Percentiles rank a stretch among this genome's conserved stretches.
Conservation (phyloP, 2,797 vertebrate species). For the Masticophis lateralis region DNA sequence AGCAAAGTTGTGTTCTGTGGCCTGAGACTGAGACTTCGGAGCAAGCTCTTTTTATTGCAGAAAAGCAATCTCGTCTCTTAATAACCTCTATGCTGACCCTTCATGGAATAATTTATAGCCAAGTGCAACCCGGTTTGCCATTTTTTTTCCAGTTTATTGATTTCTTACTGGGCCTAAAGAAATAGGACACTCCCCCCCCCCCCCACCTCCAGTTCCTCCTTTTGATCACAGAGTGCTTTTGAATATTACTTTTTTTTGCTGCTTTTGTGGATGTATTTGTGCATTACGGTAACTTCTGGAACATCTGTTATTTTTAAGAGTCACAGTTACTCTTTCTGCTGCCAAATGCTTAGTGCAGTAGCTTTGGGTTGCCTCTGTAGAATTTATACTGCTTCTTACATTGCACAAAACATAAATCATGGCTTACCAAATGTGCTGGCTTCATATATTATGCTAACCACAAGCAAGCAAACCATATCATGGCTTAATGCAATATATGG, state of each 20-base stretch:
- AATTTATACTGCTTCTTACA: neutral
- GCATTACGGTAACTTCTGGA: neutral
- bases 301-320: constrained; percentile 10
- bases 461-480: neutral
- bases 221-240: neutral
- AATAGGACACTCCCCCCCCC: neutral
- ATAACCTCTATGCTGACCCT: constrained; percentile 26
- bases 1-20: neutral
- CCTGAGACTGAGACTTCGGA: constrained; percentile 17
- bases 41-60: neutral
- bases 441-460: neutral
- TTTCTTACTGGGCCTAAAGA: constrained; percentile 21
- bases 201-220: neutral
- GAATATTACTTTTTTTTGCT: neutral
- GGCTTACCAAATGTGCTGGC: neutral
- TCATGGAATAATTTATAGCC: constrained; percentile 37
- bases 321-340: neutral
- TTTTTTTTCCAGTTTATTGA: constrained; percentile 38
- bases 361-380: neutral
- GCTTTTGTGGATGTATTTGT: neutral
- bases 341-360: neutral
- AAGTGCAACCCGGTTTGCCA: constrained; percentile 16
- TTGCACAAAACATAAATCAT: neutral
- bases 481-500: neutral
- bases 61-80: constrained; percentile 35